A percentile compares a stretch with the other conserved stretches of the same genome.
phyloP scores from a whole-genome alignment of 2,113 vertebrate genomes.

The Myxocyprinus asiaticus region DNA sequence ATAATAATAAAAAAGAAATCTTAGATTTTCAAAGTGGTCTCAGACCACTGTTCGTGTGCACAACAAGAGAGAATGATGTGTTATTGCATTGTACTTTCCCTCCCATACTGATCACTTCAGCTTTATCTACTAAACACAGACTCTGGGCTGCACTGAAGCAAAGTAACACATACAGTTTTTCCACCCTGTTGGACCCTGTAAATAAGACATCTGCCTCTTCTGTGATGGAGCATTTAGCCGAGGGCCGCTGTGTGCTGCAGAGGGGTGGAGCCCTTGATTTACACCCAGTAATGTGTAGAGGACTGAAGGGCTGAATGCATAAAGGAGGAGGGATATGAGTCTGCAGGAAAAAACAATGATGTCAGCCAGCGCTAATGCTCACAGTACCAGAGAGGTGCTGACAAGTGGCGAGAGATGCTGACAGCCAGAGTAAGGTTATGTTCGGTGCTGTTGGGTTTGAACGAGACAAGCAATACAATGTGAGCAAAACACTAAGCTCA shows the following conservation, averaged over 20 bases:
- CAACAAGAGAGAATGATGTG: no score
- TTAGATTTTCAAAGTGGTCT: no score
- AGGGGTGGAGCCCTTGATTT: constrained; percentile 20
- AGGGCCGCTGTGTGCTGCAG: constrained; percentile 35
- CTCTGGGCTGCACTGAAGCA: constrained; percentile 2
- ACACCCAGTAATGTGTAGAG: constrained; percentile 14
- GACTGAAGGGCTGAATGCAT: not conserved
- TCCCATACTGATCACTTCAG: not conserved
- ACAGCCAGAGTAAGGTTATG: not conserved
- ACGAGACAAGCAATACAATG: not conserved
- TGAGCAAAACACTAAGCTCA: not conserved
- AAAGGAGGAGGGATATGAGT: constrained; percentile 11
- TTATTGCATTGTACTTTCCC: not conserved
- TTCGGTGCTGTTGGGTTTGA: not conserved
- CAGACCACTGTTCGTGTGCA: no score
- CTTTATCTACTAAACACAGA: not conserved
- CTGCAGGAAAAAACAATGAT: constrained; percentile 37
- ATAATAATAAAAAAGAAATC: no score
- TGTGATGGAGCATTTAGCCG: not conserved
- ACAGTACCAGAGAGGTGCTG: not conserved
- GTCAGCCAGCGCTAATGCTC: constrained; percentile 15
- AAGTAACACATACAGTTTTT: not conserved
- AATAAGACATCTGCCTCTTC: constrained; percentile 7
- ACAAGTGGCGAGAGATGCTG: not conserved
- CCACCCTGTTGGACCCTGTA: not conserved